Base-by-base conservation (phyloP, 1,140 invertebrate genomes). In the Theocolax elegans region DNA sequence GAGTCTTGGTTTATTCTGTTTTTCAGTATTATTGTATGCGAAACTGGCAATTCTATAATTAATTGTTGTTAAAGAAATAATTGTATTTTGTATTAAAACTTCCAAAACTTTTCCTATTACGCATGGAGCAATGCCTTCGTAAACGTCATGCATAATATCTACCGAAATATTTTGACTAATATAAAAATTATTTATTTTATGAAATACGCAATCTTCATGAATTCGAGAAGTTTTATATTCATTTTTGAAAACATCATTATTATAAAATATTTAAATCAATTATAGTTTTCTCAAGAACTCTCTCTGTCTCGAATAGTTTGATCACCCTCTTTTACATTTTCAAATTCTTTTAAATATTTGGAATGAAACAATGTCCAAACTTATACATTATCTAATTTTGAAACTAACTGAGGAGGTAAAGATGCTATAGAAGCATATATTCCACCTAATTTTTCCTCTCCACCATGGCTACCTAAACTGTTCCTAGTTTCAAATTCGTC, bases 401-500 rank as follows among this genome's bases (percentile, higher is more conserved):
- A 51, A 59, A 13, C 17, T 15, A 48, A 40, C 19, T 48, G 53
- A 48, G 54, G 66, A 10, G 54, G 66, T 31, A 68, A 59, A 35
- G 21, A 58, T 9, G 27, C 21, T 21, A 72, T 10, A 0, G 70
- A 69, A 1, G 70, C 44, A 70, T 72, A 75, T 7, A 72, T 29
- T 23, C 71, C 62, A 21, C 67, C 73, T 42, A 77, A 53, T 68
- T 76, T 79, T 58, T 80, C 40, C 12, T 73, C 65, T 1, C 72
- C 72, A 12, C 29, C 46, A 38, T 75, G 71, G 59, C 71, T 72
- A 19, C 25, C 44, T 29, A 70, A 69, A 1, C 67, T 35, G 64
- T 75, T 71, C n/a, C 71, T 10, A 12, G 62, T 60, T 69, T 75
- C 71, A 59, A 75, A 75, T 13, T 75, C 67, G n/a, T 72, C 70